A percentile compares a stretch with the other conserved stretches of the same genome.
These are phyloP conservation scores for Trichogramma pretiosum DNA, from an alignment of 1,140 invertebrate genomes.

Conservation along the genomic window DNA sequence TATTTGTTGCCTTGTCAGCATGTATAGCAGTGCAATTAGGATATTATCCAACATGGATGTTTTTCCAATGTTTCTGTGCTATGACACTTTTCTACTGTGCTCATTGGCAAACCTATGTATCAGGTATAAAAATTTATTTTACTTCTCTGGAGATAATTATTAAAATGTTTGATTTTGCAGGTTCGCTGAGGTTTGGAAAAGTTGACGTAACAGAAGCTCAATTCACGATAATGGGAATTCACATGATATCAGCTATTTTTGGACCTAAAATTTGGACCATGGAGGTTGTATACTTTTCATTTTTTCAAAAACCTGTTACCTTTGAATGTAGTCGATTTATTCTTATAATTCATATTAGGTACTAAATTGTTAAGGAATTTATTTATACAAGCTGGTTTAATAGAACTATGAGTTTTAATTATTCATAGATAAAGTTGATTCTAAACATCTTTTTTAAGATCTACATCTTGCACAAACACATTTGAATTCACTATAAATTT, in stretches of 20 bases:
- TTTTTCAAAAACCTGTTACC: slow-evolving; percentile 27
- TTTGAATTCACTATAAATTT: too few species aligned
- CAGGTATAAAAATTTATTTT: slow-evolving; percentile 49
- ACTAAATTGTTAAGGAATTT: too few species aligned
- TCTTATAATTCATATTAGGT: slow-evolving; percentile 1
- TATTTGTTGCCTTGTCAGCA: slow-evolving; percentile 90
- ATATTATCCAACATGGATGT: slow-evolving; percentile 83
- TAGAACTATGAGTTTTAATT: too few species aligned
- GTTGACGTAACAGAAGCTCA: slow-evolving; percentile 99
- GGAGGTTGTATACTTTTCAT: slow-evolving; percentile 54
- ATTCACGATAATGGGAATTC: slow-evolving; percentile 83
- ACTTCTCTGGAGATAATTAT: background rate
- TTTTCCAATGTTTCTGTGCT: slow-evolving; percentile 89
- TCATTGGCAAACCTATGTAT: slow-evolving; percentile 99
- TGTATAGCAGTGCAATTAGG: slow-evolving; percentile 88
- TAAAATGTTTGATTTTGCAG: slow-evolving; percentile 31
- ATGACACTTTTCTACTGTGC: slow-evolving; percentile 95
- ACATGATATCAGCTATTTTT: slow-evolving; percentile 78
- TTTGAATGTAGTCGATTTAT: too few species aligned
- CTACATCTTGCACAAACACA: too few species aligned
- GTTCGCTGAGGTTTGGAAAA: slow-evolving; percentile 83
- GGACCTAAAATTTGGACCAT: slow-evolving; percentile 79
- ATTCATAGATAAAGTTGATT: too few species aligned
- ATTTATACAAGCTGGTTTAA: too few species aligned
- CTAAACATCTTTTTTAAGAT: too few species aligned